Conservation (phyloP, 2,888 invertebrate genomes). For the Gerris lacustris region DNA sequence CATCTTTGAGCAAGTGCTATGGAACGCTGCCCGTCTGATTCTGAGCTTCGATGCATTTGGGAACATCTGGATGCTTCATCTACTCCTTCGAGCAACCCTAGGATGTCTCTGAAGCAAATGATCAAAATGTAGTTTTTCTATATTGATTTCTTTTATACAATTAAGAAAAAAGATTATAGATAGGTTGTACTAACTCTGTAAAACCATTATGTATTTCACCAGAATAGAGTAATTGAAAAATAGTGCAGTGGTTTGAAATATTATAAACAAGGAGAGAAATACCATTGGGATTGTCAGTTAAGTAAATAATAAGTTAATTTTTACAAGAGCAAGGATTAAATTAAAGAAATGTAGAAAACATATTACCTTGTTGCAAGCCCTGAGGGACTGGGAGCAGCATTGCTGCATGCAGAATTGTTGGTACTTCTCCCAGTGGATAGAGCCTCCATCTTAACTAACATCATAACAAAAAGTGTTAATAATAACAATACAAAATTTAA, state of each 20-base stretch:
- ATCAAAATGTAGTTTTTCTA: neutral
- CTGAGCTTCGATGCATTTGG: neutral
- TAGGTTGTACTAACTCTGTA: too few species aligned
- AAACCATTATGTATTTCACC: too few species aligned
- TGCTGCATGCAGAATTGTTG: constrained; percentile 25
- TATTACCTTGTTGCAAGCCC: neutral
- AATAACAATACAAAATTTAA: too few species aligned
- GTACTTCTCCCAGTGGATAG: constrained; percentile 22
- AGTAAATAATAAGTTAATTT: too few species aligned
- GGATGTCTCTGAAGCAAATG: neutral
- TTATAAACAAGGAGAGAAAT: too few species aligned
- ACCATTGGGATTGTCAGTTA: too few species aligned
- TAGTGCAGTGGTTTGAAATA: too few species aligned
- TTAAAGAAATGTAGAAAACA: too few species aligned
- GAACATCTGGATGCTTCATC: neutral
- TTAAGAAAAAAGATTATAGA: too few species aligned
- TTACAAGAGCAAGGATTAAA: too few species aligned
- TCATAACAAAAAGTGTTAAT: neutral
- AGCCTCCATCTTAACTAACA: constrained; percentile 24
- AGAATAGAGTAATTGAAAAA: too few species aligned
- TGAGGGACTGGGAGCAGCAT: neutral
- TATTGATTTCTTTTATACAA: neutral
- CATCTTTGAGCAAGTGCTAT: constrained; percentile 50
- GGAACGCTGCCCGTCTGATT: constrained; percentile 29
- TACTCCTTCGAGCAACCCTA: neutral